Conservation (phyloP, 2,113 vertebrate genomes). For the Gallinago jamesoni region DNA sequence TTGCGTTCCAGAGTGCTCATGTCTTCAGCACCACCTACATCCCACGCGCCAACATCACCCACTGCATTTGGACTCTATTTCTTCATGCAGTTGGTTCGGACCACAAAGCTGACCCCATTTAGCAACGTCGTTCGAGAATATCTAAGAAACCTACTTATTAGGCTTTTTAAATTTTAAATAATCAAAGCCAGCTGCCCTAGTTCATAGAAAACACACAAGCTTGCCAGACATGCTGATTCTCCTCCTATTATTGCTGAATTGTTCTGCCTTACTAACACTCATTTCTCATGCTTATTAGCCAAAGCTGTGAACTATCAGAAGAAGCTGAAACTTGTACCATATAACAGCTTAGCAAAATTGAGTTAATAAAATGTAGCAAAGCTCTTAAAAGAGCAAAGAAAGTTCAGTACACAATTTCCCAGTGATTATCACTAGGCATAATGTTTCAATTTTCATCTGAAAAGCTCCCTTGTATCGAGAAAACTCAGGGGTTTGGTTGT, state of each 20-base stretch:
- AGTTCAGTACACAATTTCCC: neutral
- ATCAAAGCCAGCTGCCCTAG: neutral
- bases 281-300: neutral
- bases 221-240: neutral
- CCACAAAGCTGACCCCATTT: neutral
- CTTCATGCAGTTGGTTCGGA: neutral
- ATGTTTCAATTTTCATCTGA: neutral
- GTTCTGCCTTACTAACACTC: neutral
- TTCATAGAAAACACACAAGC: neutral
- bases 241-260: neutral
- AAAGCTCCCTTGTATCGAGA: neutral
- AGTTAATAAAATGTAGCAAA: neutral
- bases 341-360: neutral
- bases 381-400: neutral
- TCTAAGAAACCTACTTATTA: neutral
- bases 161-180: neutral
- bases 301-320: neutral
- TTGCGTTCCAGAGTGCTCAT: constrained; percentile 16
- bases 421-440: neutral
- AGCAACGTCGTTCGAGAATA: neutral
- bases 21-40: constrained; percentile 15
- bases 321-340: neutral
- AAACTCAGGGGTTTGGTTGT: neutral
- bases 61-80: neutral
- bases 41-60: neutral